These are phyloP conservation scores for Laticauda laticaudata DNA, from an alignment of 2,113 vertebrate species.

Conservation along the genomic window DNA sequence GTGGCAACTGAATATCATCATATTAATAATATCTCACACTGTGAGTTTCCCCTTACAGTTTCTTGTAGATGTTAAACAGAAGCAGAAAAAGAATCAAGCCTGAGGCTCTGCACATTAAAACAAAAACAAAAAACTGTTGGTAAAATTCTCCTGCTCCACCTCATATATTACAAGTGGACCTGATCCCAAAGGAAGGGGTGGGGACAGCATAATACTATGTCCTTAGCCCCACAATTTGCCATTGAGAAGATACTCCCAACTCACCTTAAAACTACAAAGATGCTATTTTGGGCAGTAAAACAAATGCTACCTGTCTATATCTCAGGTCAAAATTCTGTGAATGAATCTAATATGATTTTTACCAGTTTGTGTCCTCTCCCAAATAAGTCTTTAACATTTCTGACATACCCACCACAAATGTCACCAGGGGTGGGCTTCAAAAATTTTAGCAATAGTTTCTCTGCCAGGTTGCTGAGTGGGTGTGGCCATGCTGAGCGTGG, in stretches of 20 bases:
- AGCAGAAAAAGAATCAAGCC: background rate
- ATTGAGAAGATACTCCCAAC: background rate
- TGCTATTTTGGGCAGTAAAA: background rate
- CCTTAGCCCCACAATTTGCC: background rate
- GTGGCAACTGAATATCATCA: background rate
- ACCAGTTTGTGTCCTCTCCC: background rate
- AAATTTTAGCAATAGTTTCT: too few species aligned
- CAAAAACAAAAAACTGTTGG: too few species aligned
- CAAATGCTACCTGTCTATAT: background rate
- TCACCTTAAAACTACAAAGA: background rate
- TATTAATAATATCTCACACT: background rate
- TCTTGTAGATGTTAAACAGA: background rate
- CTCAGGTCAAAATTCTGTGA: background rate
- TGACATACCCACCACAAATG: background rate
- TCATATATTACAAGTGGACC: background rate
- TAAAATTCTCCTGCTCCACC: too few species aligned
- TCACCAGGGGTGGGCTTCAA: too few species aligned
- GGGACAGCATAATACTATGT: background rate
- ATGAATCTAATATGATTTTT: background rate
- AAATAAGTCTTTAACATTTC: background rate
- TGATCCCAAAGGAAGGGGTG: background rate
- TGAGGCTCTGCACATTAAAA: background rate
- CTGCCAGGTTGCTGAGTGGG: too few species aligned
- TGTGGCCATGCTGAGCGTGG: too few species aligned
- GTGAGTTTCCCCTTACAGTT: background rate